phyloP scores from a whole-genome alignment of 1,140 invertebrate genomes.

The Psilanteris sp. region DNA sequence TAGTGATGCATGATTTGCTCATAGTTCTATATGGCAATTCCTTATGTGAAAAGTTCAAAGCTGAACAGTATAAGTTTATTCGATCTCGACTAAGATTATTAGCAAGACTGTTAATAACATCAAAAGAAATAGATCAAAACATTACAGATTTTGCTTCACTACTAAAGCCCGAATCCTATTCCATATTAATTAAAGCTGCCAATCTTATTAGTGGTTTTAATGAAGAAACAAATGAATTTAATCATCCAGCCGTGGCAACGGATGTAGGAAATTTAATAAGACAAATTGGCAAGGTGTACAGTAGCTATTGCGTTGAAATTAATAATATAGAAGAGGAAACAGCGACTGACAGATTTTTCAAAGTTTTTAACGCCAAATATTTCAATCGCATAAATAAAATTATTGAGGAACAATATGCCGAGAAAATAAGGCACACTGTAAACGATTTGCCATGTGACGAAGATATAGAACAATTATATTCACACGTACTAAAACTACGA shows the following conservation, averaged over 20 bases:
- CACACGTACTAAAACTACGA: too few species aligned
- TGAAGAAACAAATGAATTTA: conserved; percentile 6
- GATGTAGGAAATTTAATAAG: conserved; percentile 16
- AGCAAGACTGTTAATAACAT: background rate
- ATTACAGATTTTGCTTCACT: conserved; percentile 5
- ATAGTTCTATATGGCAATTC: conserved; percentile 11
- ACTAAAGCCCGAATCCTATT: too few species aligned
- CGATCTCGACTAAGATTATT: conserved; percentile 7
- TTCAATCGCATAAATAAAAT: conserved; percentile 18
- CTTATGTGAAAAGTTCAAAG: conserved; percentile 2
- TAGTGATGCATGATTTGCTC: background rate
- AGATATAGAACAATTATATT: too few species aligned
- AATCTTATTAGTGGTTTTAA: conserved; percentile 3
- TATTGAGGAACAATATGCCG: conserved; percentile 8
- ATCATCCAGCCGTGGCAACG: conserved; percentile 3
- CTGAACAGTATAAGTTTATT: background rate
- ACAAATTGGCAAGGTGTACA: too few species aligned
- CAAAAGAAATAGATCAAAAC: background rate
- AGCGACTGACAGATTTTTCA: too few species aligned
- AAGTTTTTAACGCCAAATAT: conserved; percentile 12
- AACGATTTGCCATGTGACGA: conserved; percentile 14
- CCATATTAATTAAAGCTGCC: background rate
- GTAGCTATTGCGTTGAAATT: too few species aligned
- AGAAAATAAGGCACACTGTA: conserved; percentile 3
- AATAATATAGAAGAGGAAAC: too few species aligned